phyloP scores from a whole-genome alignment of 2,888 invertebrate genomes.

The Rambutsinella grinnellia region DNA sequence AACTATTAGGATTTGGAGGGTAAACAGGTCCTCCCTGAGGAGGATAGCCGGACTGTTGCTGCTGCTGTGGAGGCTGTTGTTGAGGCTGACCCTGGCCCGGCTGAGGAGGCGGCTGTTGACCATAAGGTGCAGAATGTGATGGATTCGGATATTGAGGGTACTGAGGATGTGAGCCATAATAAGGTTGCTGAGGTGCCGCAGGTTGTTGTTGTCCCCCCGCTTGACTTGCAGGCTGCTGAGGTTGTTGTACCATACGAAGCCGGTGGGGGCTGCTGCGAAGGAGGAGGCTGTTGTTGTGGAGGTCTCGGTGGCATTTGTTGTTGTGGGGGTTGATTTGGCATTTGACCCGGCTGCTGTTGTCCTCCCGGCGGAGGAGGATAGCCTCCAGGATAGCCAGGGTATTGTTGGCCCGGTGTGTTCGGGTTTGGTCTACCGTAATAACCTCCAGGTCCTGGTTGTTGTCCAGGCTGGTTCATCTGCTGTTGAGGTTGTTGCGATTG shows the following conservation, averaged over 20 bases:
- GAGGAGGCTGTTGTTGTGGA: conserved; percentile 68
- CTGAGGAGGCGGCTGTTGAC: conserved; percentile 61
- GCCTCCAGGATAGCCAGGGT: conserved; percentile 59
- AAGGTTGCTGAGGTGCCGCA: conserved; percentile 49
- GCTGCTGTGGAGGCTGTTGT: conserved; percentile 53
- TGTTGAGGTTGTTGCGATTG: conserved; percentile 59
- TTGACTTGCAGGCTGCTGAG: conserved; percentile 30
- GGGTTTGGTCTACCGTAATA: conserved; percentile 62
- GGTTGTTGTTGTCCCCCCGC: conserved; percentile 74
- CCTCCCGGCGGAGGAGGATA: conserved; percentile 50
- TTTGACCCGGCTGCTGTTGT: conserved; percentile 57
- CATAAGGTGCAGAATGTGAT: conserved; percentile 61
- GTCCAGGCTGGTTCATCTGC: conserved; percentile 55
- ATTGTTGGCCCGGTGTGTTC: conserved; percentile 55
- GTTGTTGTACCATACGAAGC: conserved; percentile 42
- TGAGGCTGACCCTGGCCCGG: conserved; percentile 49
- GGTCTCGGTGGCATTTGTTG: conserved; percentile 52
- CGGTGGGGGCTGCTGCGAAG: conserved; percentile 69
- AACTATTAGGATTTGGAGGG: conserved; percentile 59
- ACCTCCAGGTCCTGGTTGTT: conserved; percentile 42
- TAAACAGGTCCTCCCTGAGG: conserved; percentile 61
- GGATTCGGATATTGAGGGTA: conserved; percentile 64
- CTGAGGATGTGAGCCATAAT: conserved; percentile 60
- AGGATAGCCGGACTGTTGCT: conserved; percentile 58
- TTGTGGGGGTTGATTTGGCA: conserved; percentile 71